phyloP scores from a whole-genome alignment of 1,140 invertebrate genomes.

The Heliconius hermathena region DNA sequence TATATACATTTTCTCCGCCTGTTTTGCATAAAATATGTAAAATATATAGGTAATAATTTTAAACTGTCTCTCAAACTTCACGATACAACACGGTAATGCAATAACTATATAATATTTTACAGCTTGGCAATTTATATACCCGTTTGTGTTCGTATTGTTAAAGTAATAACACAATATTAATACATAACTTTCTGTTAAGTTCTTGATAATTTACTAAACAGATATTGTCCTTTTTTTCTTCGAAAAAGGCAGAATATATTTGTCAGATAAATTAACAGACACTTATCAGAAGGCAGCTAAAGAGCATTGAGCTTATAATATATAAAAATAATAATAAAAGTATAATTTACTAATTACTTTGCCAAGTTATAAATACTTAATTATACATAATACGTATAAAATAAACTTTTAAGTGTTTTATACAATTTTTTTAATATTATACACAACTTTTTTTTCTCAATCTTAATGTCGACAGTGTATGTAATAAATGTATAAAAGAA shows the following conservation, averaged over 20 bases:
- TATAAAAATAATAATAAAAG: background rate
- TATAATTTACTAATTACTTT: background rate
- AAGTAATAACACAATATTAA: background rate
- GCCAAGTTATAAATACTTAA: background rate
- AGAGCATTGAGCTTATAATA: slow-evolving; percentile 4
- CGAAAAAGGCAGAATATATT: background rate
- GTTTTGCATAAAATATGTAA: no score
- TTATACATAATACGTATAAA: slow-evolving; percentile 1
- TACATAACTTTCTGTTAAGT: background rate
- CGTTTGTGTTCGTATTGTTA: slow-evolving; percentile 1
- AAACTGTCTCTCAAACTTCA: background rate
- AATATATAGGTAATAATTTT: background rate
- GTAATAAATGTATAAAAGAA: slow-evolving; percentile 47
- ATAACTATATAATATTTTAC: background rate
- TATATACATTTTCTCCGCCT: no score
- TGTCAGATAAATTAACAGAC: background rate
- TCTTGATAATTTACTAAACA: background rate
- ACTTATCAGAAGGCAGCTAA: background rate
- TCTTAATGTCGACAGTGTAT: slow-evolving; percentile 19
- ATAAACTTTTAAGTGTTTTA: background rate
- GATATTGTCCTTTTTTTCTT: background rate
- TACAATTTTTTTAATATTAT: background rate
- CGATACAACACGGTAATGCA: background rate
- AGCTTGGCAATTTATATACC: background rate
- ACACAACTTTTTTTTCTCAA: background rate